Percentiles rank a stretch among this genome's conserved stretches.
These are phyloP conservation scores for Eilema depressum DNA, from an alignment of 2,888 invertebrate genomes.

Conservation along the genomic window DNA sequence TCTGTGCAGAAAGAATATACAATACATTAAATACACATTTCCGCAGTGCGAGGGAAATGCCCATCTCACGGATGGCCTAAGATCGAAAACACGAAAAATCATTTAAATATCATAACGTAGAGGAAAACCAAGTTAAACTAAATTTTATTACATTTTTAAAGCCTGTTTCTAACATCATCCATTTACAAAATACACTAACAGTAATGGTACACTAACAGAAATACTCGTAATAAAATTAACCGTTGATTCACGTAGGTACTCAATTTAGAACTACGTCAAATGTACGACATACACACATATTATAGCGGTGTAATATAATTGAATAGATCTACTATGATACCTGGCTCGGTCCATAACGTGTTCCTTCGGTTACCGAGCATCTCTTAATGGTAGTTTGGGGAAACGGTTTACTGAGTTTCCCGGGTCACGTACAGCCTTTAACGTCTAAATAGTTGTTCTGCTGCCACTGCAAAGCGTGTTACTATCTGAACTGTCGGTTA, in stretches of 20 bases:
- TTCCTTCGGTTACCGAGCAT: constrained; percentile 15
- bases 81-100: no score
- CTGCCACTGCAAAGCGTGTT: constrained; percentile 15
- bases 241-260: not conserved
- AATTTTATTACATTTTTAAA: no score
- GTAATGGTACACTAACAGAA: not conserved
- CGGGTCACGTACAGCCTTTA: constrained; percentile 31
- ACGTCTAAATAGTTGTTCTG: constrained; percentile 31
- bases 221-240: constrained; percentile 38
- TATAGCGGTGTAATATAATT: constrained; percentile 30
- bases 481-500: constrained; percentile 9
- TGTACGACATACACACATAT: not conserved
- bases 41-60: no score
- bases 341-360: constrained; percentile 12
- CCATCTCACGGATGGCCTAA: no score
- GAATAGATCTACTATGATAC: not conserved
- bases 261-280: not conserved
- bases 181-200: not conserved
- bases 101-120: no score
- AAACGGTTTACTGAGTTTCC: constrained; percentile 19
- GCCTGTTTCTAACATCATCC: no score
- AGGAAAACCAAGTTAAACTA: no score
- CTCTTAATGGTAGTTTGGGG: constrained; percentile 27
- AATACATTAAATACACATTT: no score
- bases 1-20: no score